Evolutionary conservation across 1,140 invertebrate species (phyloP).

Genomic region (Caerostris extrusa): DNA sequence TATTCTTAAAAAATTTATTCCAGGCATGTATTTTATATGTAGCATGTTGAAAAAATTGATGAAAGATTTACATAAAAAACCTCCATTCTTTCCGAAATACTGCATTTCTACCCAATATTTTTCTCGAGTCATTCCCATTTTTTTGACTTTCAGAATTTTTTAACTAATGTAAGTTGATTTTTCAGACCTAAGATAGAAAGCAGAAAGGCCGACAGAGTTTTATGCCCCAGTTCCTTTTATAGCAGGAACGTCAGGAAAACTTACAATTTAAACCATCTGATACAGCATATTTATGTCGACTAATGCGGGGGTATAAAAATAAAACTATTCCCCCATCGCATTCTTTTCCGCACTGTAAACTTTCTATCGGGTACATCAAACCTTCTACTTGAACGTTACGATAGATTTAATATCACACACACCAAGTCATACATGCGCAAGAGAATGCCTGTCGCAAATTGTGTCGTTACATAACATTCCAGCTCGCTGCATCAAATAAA

Average conservation of each 20-base stretch:
- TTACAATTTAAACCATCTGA: slow-evolving; percentile 35
- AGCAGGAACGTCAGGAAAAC: background rate
- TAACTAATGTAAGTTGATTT: background rate
- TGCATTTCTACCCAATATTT: background rate
- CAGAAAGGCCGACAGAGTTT: background rate
- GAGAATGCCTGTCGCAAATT: slow-evolving; percentile 56
- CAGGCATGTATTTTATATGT: no score
- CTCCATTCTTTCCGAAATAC: background rate
- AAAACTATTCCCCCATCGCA: background rate
- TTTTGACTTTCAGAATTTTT: background rate
- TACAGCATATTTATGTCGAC: background rate
- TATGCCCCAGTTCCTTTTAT: background rate
- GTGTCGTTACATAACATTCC: slow-evolving; percentile 68
- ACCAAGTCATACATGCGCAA: background rate
- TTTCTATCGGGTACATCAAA: slow-evolving; percentile 28
- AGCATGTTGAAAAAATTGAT: no score
- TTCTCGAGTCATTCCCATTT: background rate
- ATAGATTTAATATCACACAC: slow-evolving; percentile 37
- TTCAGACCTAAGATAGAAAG: background rate
- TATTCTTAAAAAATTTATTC: no score
- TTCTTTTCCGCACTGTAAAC: slow-evolving; percentile 49
- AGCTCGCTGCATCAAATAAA: slow-evolving; percentile 60
- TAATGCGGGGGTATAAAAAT: slow-evolving; percentile 19
- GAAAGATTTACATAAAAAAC: background rate
- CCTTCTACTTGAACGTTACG: background rate